Evolutionary conservation across 2,888 invertebrate genomes (phyloP).

Genomic region (Orgyia antiqua): DNA sequence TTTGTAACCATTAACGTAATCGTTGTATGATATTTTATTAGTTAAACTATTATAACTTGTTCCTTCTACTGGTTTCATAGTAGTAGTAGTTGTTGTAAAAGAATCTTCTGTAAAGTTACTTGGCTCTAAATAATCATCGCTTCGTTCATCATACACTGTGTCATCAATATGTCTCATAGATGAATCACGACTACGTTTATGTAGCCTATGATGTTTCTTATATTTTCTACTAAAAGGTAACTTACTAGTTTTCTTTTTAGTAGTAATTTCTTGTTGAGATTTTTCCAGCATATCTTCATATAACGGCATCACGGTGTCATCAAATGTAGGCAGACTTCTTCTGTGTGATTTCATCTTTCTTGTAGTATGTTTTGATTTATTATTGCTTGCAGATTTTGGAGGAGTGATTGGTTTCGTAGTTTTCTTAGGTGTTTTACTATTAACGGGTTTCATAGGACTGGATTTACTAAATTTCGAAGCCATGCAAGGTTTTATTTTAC

Average conservation of each 20-base stretch:
- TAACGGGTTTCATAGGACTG: background rate
- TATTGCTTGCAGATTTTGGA: background rate
- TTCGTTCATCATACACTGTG: too few relatives aligned
- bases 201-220: slow-evolving; percentile 10
- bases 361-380: background rate
- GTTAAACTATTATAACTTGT: slow-evolving; percentile 39
- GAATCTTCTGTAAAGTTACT: too few relatives aligned
- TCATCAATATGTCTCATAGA: too few relatives aligned
- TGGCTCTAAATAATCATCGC: too few relatives aligned
- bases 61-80: background rate
- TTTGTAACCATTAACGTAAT: slow-evolving; percentile 59
- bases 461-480: background rate
- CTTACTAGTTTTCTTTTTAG: slow-evolving; percentile 32
- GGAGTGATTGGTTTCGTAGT: background rate
- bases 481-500: background rate
- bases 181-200: slow-evolving; percentile 30
- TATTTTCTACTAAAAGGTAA: slow-evolving; percentile 5
- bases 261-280: slow-evolving; percentile 36
- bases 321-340: slow-evolving; percentile 6
- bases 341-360: background rate
- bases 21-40: slow-evolving; percentile 50
- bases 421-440: background rate
- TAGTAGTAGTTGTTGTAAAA: background rate
- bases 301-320: slow-evolving; percentile 43
- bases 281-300: slow-evolving; percentile 45